phyloP scores from a whole-genome alignment of 64 coral and sea anemone species.

The Montipora sp. region DNA sequence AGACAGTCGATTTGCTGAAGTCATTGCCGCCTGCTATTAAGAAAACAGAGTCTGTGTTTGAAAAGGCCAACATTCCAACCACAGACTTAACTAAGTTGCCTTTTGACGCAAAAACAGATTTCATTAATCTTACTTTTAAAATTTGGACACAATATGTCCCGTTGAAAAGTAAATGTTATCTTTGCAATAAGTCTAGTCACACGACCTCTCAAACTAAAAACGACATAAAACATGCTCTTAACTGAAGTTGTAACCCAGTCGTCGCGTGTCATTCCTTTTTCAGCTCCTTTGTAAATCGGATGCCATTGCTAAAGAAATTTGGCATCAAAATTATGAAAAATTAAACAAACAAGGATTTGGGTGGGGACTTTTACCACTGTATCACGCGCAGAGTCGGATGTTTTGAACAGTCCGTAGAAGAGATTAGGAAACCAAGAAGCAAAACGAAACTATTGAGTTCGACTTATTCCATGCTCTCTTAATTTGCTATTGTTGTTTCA shows the following conservation, averaged over 20 bases:
- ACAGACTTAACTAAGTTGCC: not conserved
- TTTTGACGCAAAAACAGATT: slow-evolving; percentile 32
- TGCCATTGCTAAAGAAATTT: not conserved
- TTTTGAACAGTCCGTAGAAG: too few species aligned
- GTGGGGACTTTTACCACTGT: too few species aligned
- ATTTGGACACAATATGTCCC: not conserved
- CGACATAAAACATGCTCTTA: slow-evolving; percentile 35
- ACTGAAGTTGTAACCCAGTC: not conserved
- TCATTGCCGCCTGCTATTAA: not conserved
- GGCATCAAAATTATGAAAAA: not conserved
- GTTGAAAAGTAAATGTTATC: slow-evolving; percentile 48
- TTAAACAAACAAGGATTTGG: too few species aligned
- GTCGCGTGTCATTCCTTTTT: not conserved
- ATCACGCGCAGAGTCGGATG: too few species aligned
- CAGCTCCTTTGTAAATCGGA: not conserved
- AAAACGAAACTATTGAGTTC: too few species aligned
- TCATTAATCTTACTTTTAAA: not conserved
- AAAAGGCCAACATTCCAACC: not conserved
- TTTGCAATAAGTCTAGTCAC: not conserved
- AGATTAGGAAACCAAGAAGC: too few species aligned
- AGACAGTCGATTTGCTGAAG: not conserved
- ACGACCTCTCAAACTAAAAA: not conserved
- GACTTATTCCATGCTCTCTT: too few species aligned
- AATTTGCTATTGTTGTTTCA: too few species aligned
- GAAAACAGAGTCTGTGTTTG: not conserved